Base-by-base conservation (phyloP, 1,140 invertebrate genomes). In the Drosophila busckii region DNA sequence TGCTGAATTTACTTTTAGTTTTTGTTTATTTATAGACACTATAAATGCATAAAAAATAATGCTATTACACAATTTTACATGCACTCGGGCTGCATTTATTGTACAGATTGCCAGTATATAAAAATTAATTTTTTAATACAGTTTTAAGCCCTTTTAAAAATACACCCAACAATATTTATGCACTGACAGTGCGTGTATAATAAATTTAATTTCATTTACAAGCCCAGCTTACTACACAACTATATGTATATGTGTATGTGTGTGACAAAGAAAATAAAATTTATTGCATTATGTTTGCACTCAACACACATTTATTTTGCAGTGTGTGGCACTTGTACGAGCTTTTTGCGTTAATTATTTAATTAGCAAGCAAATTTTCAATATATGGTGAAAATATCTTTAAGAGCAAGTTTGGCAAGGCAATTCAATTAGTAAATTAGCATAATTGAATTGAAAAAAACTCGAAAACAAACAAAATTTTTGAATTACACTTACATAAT, bases 181-280 rank as follows among this genome's bases (percentile, higher is more conserved):
- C 35, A 41, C 38, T 19, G 12, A 40, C 26, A 35, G 13, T 23
- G 59, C 25, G 34, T 41, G 23, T 49, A 66, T 73, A 82, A 73
- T 80, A 78, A 80, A 80, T 78, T 78, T 59, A 78, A 78, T 80
- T 73, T 55, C 58, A 78, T 80, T 80, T 73, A 73, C 71, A 80
- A 80, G 61, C 55, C 26, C 35, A 55, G 52, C 66, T 73, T 66
- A 80, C 63, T 64, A 15, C 38, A 41, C 20, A 32, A 60, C 12
- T 29, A 35, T 50, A 49, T 42, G 52, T 13, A 61, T 49, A 31
- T 55, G 29, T 55, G 44, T 29, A 48, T 61, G 55, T 37, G 48
- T 49, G 56, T 54, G 56, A 65, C 62, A 65, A 61, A 65, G 62
- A 61, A 60, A 60, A 65, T 48, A 42, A 29, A 61, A 76, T 80